Conservation (phyloP, 2,888 invertebrate species). For the Caradrina kadenii region DNA sequence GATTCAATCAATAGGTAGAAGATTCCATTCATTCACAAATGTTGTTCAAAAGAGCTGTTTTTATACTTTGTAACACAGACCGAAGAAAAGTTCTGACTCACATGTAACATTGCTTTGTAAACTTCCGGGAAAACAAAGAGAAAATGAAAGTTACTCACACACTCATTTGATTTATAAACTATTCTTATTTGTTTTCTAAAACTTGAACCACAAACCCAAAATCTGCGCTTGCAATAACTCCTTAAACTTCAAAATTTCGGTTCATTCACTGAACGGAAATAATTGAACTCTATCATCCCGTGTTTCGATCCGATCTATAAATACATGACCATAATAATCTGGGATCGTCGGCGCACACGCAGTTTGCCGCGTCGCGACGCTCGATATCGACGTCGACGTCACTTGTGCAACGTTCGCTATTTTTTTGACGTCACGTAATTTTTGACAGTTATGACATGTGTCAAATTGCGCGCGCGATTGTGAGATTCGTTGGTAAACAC, state of each 20-base stretch:
- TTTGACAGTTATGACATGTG: conserved; percentile 54
- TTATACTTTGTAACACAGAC: background rate
- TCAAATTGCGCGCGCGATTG: conserved; percentile 46
- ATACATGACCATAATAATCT: conserved; percentile 80
- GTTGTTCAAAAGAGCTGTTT: background rate
- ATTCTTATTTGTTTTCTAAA: background rate
- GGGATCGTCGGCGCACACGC: conserved; percentile 69
- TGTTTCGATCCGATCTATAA: conserved; percentile 77
- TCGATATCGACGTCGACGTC: conserved; percentile 63
- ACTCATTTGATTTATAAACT: background rate
- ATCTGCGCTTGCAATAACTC: background rate
- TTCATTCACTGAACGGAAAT: conserved; percentile 59
- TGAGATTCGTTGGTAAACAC: conserved; percentile 25
- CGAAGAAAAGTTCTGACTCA: conserved; percentile 16
- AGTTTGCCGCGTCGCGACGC: conserved; percentile 79
- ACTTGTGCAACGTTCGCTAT: conserved; percentile 24
- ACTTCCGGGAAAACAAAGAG: conserved; percentile 9
- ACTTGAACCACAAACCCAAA: background rate
- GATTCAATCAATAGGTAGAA: background rate
- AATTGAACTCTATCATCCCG: conserved; percentile 63
- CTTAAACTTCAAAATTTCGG: conserved; percentile 43
- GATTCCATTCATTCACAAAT: background rate
- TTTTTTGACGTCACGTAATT: conserved; percentile 42
- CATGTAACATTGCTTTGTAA: background rate
- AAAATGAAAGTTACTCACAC: conserved; percentile 26